Conservation (phyloP, 1,140 invertebrate species). For the Gonioctena quinquepunctata region DNA sequence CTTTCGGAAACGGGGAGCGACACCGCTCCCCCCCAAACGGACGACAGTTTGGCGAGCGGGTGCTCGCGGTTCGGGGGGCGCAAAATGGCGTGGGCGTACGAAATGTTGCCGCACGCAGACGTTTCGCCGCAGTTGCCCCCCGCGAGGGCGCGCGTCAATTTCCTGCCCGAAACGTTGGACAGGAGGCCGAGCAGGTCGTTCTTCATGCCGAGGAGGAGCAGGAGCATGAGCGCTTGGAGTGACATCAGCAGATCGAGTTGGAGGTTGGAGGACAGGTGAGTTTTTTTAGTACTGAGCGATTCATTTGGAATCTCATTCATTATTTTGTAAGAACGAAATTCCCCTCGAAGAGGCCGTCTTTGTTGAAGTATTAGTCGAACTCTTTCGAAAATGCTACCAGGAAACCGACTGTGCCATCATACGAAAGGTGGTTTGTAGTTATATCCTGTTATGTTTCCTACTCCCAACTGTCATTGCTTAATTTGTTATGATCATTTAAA, state of each 20-base stretch:
- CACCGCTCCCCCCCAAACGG: conserved; percentile 42
- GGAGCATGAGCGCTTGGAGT: conserved; percentile 85
- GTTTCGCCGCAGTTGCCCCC: conserved; percentile 52
- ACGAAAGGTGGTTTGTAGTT: no score
- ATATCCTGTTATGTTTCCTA: no score
- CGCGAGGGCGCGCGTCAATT: conserved; percentile 65
- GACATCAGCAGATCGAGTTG: conserved; percentile 80
- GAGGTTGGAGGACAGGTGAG: conserved; percentile 78
- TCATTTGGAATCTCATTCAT: no score
- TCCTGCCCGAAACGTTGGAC: conserved; percentile 67
- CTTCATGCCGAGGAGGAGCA: conserved; percentile 60
- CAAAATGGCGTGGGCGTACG: conserved; percentile 60
- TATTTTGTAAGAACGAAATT: no score
- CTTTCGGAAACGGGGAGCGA: not conserved
- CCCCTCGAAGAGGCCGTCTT: no score
- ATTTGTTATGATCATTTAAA: no score
- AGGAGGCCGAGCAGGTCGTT: conserved; percentile 63
- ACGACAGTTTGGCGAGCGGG: not conserved
- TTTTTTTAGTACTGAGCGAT: no score
- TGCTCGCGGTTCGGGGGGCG: conserved; percentile 43
- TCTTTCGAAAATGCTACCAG: no score
- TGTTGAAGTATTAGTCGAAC: no score
- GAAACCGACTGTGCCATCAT: no score
- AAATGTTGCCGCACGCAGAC: conserved; percentile 59
- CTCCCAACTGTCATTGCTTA: no score